A percentile compares a stretch with the other conserved stretches of the same genome.
These are phyloP conservation scores for Discoglossus pictus DNA, from an alignment of 2,797 vertebrate genomes.

Conservation along the genomic window DNA sequence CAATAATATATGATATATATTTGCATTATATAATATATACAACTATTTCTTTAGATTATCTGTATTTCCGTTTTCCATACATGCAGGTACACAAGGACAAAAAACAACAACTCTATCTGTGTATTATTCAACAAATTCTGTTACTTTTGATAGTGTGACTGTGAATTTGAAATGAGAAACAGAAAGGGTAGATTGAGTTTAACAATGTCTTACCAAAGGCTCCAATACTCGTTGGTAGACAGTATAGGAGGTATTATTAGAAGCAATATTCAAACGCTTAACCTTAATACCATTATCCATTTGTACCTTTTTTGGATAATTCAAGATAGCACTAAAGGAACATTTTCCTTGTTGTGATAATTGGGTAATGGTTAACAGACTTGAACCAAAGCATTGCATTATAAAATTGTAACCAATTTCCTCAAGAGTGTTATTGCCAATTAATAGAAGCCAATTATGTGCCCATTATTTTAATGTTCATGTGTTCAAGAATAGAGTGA, in stretches of 20 bases:
- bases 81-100: too few relatives aligned
- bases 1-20: too few relatives aligned
- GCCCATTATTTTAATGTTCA: too few relatives aligned
- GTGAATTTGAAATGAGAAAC: constrained; percentile 38
- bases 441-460: not conserved
- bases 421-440: not conserved
- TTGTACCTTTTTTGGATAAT: not conserved
- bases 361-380: not conserved
- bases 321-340: not conserved
- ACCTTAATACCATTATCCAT: too few relatives aligned
- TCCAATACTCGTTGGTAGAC: not conserved
- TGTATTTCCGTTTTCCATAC: too few relatives aligned
- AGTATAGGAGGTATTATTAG: too few relatives aligned
- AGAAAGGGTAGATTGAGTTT: constrained; percentile 36
- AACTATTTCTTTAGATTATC: too few relatives aligned
- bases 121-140: constrained; percentile 21
- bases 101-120: too few relatives aligned
- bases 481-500: too few relatives aligned
- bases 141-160: too few relatives aligned
- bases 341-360: constrained; percentile 5
- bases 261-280: too few relatives aligned
- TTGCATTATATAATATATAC: too few relatives aligned
- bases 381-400: not conserved
- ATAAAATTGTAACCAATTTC: not conserved
- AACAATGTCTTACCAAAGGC: constrained; percentile 3